Conservation (phyloP, 2,888 invertebrate genomes). For the Ormyrus pomaceus region DNA sequence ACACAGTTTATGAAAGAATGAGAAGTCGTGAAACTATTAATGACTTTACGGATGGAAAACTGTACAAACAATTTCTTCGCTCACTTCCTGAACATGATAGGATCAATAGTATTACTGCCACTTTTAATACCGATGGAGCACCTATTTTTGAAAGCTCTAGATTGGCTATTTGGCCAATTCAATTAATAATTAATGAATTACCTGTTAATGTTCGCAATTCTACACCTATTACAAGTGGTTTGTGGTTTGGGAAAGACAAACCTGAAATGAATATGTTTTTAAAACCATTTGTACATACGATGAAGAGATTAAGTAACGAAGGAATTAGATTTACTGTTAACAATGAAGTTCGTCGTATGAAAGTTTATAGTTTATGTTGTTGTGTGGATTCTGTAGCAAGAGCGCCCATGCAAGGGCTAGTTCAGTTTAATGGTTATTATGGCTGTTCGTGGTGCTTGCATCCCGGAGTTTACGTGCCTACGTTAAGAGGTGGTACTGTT, state of each 20-base stretch:
- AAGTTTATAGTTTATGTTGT: slow-evolving; percentile 38
- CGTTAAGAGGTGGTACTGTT: not conserved
- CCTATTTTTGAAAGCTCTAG: slow-evolving; percentile 46
- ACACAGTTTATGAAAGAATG: not conserved
- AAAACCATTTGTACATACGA: slow-evolving; percentile 23
- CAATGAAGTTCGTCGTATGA: slow-evolving; percentile 16
- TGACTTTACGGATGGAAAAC: slow-evolving; percentile 49
- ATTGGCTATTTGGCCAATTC: slow-evolving; percentile 49
- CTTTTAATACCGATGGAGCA: slow-evolving; percentile 49
- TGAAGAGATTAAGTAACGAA: slow-evolving; percentile 20
- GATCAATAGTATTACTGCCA: slow-evolving; percentile 33
- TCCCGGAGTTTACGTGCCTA: not conserved
- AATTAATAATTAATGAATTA: slow-evolving; percentile 54
- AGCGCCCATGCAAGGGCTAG: slow-evolving; percentile 14
- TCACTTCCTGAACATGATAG: slow-evolving; percentile 7
- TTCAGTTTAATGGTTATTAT: slow-evolving; percentile 50
- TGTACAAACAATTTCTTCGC: slow-evolving; percentile 42
- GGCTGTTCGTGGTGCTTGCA: slow-evolving; percentile 57
- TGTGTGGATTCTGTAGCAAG: slow-evolving; percentile 52
- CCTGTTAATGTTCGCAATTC: slow-evolving; percentile 34
- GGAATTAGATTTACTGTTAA: slow-evolving; percentile 38
- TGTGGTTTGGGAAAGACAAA: slow-evolving; percentile 52
- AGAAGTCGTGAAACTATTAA: not conserved
- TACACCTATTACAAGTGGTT: slow-evolving; percentile 16
- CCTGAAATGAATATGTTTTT: slow-evolving; percentile 48